Percentiles rank a stretch among this genome's conserved stretches.
These are phyloP conservation scores for Antechinus stuartii DNA, from an alignment of 2,113 vertebrate species.

Conservation along the genomic window DNA sequence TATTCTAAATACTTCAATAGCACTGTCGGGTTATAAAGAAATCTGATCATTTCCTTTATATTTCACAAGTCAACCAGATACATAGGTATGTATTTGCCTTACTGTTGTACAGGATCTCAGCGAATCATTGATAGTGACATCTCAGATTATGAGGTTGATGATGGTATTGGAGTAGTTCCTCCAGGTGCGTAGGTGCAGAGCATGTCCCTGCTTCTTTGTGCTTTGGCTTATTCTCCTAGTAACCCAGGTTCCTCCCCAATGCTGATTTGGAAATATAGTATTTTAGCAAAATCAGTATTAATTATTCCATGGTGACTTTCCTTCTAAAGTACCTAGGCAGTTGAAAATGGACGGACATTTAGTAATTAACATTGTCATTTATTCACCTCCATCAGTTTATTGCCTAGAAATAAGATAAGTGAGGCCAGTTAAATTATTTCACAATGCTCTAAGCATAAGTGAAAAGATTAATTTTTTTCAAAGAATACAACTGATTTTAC, in stretches of 20 bases:
- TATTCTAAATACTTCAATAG: slow-evolving; percentile 55
- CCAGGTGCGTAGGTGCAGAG: slow-evolving; percentile 94
- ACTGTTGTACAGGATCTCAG: slow-evolving; percentile 94
- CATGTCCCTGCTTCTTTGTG: slow-evolving; percentile 85
- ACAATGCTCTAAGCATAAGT: slow-evolving; percentile 68
- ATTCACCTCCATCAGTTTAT: slow-evolving; percentile 43
- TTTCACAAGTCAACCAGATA: slow-evolving; percentile 75
- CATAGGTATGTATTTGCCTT: slow-evolving; percentile 89
- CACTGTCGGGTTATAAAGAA: slow-evolving; percentile 26
- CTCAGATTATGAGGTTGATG: slow-evolving; percentile 97
- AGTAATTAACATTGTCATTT: slow-evolving; percentile 53
- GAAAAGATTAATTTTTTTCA: slow-evolving; percentile 62
- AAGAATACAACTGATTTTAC: slow-evolving; percentile 50
- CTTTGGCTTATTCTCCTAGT: slow-evolving; percentile 70
- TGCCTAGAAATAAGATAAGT: slow-evolving; percentile 35
- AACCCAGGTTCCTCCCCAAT: slow-evolving; percentile 80
- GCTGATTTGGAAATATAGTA: slow-evolving; percentile 72
- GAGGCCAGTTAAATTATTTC: slow-evolving; percentile 56
- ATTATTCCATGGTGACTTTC: slow-evolving; percentile 76
- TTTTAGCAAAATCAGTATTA: slow-evolving; percentile 73
- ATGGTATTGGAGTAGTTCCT: slow-evolving; percentile 96
- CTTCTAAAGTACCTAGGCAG: slow-evolving; percentile 52
- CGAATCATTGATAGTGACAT: slow-evolving; percentile 98
- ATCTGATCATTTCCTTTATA: slow-evolving; percentile 64
- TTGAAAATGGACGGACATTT: slow-evolving; percentile 45